Evolutionary conservation across 1,140 invertebrate genomes (phyloP).

Genomic region (Reticulitermes speratus): DNA sequence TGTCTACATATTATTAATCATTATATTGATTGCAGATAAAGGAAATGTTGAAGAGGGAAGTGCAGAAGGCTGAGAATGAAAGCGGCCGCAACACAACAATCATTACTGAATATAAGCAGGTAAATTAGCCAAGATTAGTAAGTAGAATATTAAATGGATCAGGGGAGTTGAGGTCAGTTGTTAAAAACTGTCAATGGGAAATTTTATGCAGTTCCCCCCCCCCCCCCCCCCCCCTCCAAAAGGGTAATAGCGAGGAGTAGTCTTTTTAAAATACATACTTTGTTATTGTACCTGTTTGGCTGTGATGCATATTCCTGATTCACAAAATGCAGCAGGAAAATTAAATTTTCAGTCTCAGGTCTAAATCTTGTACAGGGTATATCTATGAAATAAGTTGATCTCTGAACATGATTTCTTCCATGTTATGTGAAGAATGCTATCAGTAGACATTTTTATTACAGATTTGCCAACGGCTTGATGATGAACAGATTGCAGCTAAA

Average conservation of each 20-base stretch:
- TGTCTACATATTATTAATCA: neutral
- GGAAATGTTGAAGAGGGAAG: constrained; percentile 79
- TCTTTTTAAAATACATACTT: neutral
- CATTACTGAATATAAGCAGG: constrained; percentile 89
- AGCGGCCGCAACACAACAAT: constrained; percentile 70
- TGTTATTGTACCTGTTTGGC: too few species aligned
- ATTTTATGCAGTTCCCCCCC: too few species aligned
- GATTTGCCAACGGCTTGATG: constrained; percentile 86
- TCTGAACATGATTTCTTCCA: too few species aligned
- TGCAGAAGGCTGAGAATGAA: constrained; percentile 72
- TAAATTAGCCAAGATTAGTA: constrained; percentile 39
- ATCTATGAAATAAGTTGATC: too few species aligned
- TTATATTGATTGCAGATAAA: constrained; percentile 59
- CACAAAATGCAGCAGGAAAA: too few species aligned
- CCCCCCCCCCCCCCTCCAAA: too few species aligned
- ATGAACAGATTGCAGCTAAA: constrained; percentile 70
- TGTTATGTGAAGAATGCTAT: neutral
- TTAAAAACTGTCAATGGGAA: too few species aligned
- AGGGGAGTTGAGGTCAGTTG: too few species aligned
- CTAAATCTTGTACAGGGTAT: too few species aligned
- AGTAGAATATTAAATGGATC: too few species aligned
- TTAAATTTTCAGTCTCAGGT: too few species aligned
- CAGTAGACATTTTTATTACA: constrained; percentile 45
- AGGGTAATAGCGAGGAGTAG: neutral
- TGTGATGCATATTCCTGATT: too few species aligned